Conservation (phyloP, 2,113 vertebrate genomes). For the Aix galericulata region DNA sequence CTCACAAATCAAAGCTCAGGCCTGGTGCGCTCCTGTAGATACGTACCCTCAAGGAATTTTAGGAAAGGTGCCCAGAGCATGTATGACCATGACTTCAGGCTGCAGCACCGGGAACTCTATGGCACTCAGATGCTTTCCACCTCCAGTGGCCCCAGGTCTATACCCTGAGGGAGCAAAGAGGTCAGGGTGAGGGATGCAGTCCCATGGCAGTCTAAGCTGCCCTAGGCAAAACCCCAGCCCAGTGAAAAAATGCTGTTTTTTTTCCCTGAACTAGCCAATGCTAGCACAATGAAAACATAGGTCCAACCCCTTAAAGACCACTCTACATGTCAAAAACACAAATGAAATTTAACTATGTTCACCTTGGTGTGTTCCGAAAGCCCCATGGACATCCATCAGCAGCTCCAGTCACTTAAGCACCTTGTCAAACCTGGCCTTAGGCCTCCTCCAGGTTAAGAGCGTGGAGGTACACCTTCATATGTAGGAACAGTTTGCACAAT, state of each 20-base stretch:
- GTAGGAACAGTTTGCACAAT: background rate
- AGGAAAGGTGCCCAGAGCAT: accelerated
- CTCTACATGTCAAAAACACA: background rate
- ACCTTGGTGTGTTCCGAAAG: background rate
- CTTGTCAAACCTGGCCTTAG: background rate
- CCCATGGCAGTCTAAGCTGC: background rate
- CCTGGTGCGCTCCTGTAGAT: accelerated
- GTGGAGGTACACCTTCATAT: accelerated
- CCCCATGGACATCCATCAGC: background rate
- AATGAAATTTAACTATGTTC: background rate
- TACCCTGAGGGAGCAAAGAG: background rate
- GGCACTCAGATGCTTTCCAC: background rate
- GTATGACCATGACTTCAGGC: background rate
- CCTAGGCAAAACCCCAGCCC: background rate
- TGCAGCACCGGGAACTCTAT: background rate
- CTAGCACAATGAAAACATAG: background rate
- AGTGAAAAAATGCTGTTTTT: background rate
- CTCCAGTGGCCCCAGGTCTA: background rate
- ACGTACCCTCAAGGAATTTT: background rate
- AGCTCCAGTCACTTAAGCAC: accelerated
- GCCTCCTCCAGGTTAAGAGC: background rate
- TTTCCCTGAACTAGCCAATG: background rate
- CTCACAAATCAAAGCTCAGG: background rate
- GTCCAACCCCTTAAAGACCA: background rate
- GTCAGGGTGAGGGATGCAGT: background rate